phyloP scores from a whole-genome alignment of 2,888 invertebrate genomes.

The Isoperla grammatica region DNA sequence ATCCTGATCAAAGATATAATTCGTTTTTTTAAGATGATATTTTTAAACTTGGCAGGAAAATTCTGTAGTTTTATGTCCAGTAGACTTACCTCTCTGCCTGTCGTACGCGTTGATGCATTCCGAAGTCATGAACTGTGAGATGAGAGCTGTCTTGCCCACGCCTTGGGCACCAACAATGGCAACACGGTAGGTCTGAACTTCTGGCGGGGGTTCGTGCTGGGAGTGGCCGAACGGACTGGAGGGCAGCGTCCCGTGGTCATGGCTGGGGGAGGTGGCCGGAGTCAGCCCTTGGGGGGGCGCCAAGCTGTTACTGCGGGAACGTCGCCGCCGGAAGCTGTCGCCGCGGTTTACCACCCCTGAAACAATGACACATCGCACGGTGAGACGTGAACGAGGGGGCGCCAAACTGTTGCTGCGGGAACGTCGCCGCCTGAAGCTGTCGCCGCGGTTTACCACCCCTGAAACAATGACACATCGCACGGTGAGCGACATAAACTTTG shows the following conservation, averaged over 20 bases:
- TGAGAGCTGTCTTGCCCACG: conserved; percentile 79
- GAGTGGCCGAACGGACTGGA: not conserved
- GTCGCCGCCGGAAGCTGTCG: conserved; percentile 80
- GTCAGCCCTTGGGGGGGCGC: conserved; percentile 49
- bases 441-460: conserved; percentile 92
- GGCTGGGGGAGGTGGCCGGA: conserved; percentile 36
- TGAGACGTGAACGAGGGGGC: conserved; percentile 51
- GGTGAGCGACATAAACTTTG: too few species aligned
- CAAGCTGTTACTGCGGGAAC: conserved; percentile 77
- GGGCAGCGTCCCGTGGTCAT: conserved; percentile 16
- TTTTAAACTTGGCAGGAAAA: not conserved
- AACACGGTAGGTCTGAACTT: conserved; percentile 55
- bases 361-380: conserved; percentile 25
- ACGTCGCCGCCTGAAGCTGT: conserved; percentile 79
- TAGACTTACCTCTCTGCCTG: conserved; percentile 69
- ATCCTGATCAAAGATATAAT: not conserved
- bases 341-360: conserved; percentile 89
- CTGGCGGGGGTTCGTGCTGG: conserved; percentile 33
- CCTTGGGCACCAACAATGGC: conserved; percentile 74
- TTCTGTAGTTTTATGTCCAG: too few species aligned
- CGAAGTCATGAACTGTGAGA: conserved; percentile 87
- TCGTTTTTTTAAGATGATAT: not conserved
- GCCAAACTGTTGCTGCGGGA: conserved; percentile 76
- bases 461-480: conserved; percentile 33
- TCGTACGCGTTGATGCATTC: conserved; percentile 93